Conservation (phyloP, 2,113 vertebrate genomes). For the Rattus norvegicus region DNA sequence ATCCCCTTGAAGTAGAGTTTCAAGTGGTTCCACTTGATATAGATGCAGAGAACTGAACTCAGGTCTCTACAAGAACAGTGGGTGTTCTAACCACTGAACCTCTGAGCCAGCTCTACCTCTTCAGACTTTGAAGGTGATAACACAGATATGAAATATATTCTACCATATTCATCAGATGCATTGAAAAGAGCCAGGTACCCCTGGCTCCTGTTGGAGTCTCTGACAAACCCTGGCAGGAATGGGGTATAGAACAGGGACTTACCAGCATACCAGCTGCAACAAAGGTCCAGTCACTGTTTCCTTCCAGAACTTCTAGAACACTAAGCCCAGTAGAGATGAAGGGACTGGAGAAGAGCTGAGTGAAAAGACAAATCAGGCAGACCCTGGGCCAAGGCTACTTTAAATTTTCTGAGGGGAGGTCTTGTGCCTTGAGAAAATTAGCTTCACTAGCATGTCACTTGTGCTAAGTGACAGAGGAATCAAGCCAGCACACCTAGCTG, state of each 20-base stretch:
- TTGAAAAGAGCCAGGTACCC: background rate
- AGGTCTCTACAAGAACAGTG: background rate
- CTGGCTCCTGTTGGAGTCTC: background rate
- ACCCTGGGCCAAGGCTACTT: too few relatives aligned
- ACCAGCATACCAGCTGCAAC: background rate
- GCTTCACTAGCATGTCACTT: background rate
- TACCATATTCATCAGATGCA: background rate
- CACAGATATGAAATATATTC: background rate
- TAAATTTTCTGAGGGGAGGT: background rate
- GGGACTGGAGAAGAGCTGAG: background rate
- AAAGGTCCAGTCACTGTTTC: background rate
- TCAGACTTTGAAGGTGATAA: background rate
- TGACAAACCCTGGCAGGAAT: background rate
- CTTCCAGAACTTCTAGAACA: too few relatives aligned
- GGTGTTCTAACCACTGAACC: background rate
- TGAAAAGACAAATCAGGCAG: background rate
- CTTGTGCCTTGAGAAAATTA: background rate
- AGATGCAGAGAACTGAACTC: background rate
- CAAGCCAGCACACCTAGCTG: background rate
- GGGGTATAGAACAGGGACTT: background rate
- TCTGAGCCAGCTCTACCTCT: background rate
- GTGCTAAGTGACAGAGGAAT: background rate
- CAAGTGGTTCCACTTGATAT: background rate
- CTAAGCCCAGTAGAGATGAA: background rate
- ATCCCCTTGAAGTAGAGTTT: background rate